Evolutionary conservation across 2,113 vertebrate genomes (phyloP).

Genomic region (Xiphias gladius): DNA sequence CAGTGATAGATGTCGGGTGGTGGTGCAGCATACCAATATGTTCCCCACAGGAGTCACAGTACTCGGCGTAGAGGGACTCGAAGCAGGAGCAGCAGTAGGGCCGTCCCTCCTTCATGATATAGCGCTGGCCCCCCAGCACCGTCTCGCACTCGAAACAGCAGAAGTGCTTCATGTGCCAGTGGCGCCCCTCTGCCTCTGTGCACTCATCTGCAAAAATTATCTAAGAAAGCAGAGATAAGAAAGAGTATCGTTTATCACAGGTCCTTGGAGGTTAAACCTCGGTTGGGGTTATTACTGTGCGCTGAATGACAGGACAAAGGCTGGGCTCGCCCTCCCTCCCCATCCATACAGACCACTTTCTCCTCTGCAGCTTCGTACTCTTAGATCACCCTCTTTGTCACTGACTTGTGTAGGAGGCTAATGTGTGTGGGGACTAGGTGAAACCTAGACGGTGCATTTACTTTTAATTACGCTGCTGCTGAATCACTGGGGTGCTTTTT

Average conservation of each 20-base stretch:
- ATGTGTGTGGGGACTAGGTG: constrained; percentile 50
- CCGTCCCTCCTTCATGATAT: constrained; percentile 99
- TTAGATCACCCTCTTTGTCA: constrained; percentile 66
- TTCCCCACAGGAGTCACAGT: constrained; percentile 97
- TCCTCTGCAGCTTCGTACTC: constrained; percentile 25
- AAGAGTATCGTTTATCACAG: constrained; percentile 55
- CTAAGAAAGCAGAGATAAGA: constrained; percentile 77
- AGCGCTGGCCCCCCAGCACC: constrained; percentile 95
- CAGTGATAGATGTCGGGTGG: neutral
- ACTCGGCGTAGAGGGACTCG: constrained; percentile 96
- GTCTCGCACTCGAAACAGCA: constrained; percentile 99
- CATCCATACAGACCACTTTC: constrained; percentile 21
- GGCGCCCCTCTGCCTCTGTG: constrained; percentile 96
- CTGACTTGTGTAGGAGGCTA: constrained; percentile 51
- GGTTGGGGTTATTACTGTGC: constrained; percentile 45
- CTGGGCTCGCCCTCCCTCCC: constrained; percentile 8
- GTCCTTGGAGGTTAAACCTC: constrained; percentile 31
- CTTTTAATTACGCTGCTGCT: constrained; percentile 68
- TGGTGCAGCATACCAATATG: constrained; percentile 91
- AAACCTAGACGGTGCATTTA: constrained; percentile 61
- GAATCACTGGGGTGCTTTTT: constrained; percentile 51
- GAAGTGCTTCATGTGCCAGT: constrained; percentile 99
- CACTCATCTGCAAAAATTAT: constrained; percentile 99
- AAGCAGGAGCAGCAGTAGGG: constrained; percentile 99
- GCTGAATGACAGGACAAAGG: constrained; percentile 68